phyloP scores from a whole-genome alignment of 2,888 invertebrate species.

The Lasioglossum morio region DNA sequence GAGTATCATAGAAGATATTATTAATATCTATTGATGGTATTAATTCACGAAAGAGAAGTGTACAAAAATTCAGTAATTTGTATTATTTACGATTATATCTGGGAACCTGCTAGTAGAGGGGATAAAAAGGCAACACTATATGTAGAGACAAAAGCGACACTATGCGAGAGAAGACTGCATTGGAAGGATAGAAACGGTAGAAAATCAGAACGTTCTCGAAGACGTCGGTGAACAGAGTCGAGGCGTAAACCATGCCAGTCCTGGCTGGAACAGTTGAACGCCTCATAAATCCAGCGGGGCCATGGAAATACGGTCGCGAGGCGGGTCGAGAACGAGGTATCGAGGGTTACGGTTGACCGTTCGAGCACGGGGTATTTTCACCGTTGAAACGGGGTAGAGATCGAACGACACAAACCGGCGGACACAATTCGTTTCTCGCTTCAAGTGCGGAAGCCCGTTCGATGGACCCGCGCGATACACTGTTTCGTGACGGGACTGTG shows the following conservation, averaged over 20 bases:
- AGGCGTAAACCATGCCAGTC: neutral
- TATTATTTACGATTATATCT: too few species aligned
- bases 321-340: neutral
- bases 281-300: neutral
- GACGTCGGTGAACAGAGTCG: neutral
- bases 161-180: too few species aligned
- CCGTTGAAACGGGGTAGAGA: conserved; percentile 24
- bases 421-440: conserved; percentile 57
- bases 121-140: too few species aligned
- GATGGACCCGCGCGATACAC: conserved; percentile 49
- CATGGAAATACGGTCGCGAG: neutral
- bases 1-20: too few species aligned
- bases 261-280: neutral
- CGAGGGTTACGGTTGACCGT: conserved; percentile 5
- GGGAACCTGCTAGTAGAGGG: too few species aligned
- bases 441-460: conserved; percentile 32
- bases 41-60: too few species aligned
- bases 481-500: conserved; percentile 47
- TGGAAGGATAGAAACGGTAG: neutral
- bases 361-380: conserved; percentile 52
- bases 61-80: too few species aligned
- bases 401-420: conserved; percentile 32
- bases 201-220: neutral
- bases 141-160: too few species aligned
- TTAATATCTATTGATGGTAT: too few species aligned